Evolutionary conservation across 2,888 invertebrate genomes (phyloP).

Genomic region (Bugulina stolonifera): DNA sequence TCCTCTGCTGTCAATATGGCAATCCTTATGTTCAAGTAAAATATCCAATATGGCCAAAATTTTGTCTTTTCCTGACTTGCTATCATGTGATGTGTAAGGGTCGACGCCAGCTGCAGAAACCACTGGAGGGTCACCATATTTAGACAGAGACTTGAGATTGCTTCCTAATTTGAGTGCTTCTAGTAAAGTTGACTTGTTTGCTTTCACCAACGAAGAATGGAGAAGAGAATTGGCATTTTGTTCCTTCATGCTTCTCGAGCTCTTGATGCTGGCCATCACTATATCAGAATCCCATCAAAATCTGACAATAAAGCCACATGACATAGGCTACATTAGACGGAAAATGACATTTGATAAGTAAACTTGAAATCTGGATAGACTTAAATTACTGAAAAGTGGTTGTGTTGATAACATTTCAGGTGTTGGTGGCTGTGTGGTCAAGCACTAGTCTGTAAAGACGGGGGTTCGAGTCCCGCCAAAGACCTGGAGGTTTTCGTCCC

Average conservation of each 20-base stretch:
- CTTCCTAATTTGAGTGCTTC: slow-evolving; percentile 18
- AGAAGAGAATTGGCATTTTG: slow-evolving; percentile 16
- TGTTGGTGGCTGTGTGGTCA: no score
- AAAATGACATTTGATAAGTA: no score
- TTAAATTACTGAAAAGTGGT: no score
- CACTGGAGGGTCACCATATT: slow-evolving; percentile 5
- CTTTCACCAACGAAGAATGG: slow-evolving; percentile 6
- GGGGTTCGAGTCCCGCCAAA: no score
- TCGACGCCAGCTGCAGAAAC: slow-evolving; percentile 15
- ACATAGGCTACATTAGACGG: no score
- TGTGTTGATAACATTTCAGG: no score
- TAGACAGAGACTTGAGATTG: neutral
- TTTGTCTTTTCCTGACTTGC: slow-evolving; percentile 1
- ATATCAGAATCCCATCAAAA: no score
- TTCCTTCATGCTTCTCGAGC: neutral
- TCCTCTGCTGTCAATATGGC: neutral
- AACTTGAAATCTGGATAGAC: no score
- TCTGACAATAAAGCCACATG: no score
- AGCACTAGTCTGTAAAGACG: no score
- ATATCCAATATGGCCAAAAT: neutral
- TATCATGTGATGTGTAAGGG: neutral
- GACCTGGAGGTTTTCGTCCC: no score
- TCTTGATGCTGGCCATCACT: no score
- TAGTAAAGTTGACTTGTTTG: slow-evolving; percentile 9
- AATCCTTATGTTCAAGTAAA: slow-evolving; percentile 13